phyloP scores from a whole-genome alignment of 2,888 invertebrate species.

The Mimachlamys varia region DNA sequence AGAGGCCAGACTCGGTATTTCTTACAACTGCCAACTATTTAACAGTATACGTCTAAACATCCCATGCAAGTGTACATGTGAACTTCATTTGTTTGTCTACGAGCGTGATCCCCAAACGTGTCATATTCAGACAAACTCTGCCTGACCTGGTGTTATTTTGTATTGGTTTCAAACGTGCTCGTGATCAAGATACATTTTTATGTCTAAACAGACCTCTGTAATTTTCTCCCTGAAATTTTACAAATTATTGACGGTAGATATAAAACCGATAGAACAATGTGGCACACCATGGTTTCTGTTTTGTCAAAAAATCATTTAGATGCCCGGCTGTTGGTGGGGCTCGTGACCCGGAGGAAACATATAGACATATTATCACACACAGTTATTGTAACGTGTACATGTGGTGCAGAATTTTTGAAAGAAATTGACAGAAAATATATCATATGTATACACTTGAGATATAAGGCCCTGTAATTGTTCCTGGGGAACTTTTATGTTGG shows the following conservation, averaged over 20 bases:
- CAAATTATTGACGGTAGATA: constrained; percentile 27
- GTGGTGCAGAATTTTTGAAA: constrained; percentile 17
- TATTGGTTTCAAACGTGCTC: constrained; percentile 20
- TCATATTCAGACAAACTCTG: constrained; percentile 22
- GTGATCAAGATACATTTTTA: constrained; percentile 17
- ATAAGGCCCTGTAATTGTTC: not conserved
- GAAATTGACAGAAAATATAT: constrained; percentile 34
- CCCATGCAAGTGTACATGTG: not conserved
- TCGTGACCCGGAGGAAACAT: constrained; percentile 19
- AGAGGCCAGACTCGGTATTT: not conserved
- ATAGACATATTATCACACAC: constrained; percentile 24
- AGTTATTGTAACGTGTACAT: constrained; percentile 14
- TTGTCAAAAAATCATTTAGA: constrained; percentile 1
- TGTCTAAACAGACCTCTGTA: not conserved
- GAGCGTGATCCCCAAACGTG: not conserved
- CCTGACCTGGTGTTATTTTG: constrained; percentile 16
- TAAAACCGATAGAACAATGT: not conserved
- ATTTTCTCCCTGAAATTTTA: constrained; percentile 8
- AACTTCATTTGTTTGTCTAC: not conserved
- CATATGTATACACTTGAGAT: not conserved
- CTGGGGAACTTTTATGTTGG: not conserved
- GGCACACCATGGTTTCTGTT: not conserved
- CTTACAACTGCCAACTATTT: not conserved
- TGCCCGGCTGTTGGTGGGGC: not conserved
- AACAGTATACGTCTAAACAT: not conserved